A percentile compares a stretch with the other conserved stretches of the same genome.
Conservation (phyloP, 2,888 invertebrate species). For the Endotricha flammealis region DNA sequence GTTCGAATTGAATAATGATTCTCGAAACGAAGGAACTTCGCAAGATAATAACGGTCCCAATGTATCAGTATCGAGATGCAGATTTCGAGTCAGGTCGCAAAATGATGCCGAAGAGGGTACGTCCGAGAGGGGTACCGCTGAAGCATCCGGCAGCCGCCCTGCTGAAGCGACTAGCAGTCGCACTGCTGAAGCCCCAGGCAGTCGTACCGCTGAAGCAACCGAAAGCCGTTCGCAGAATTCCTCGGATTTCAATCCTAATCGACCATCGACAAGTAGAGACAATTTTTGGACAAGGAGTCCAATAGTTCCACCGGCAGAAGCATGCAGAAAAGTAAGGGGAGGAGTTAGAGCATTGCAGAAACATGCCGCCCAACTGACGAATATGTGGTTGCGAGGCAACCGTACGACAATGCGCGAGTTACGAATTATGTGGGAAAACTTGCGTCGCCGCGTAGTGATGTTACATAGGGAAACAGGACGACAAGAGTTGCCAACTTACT, state of each 20-base stretch:
- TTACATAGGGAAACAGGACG: slow-evolving; percentile 69
- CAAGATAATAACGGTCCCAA: slow-evolving; percentile 37
- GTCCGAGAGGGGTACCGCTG: slow-evolving; percentile 8
- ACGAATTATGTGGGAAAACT: slow-evolving; percentile 80
- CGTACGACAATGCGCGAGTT: slow-evolving; percentile 75
- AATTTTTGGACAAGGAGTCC: slow-evolving; percentile 51
- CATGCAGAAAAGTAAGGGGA: slow-evolving; percentile 55
- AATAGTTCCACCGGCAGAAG: slow-evolving; percentile 51
- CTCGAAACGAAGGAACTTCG: slow-evolving; percentile 23
- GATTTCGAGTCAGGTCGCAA: slow-evolving; percentile 58
- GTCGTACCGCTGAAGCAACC: slow-evolving; percentile 8
- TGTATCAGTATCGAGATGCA: slow-evolving; percentile 41
- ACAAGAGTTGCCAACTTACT: slow-evolving; percentile 55
- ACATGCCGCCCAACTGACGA: slow-evolving; percentile 53
- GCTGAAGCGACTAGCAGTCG: slow-evolving; percentile 17
- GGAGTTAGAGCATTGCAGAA: slow-evolving; percentile 58
- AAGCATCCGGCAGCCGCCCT: slow-evolving; percentile 18
- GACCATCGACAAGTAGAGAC: slow-evolving; percentile 8
- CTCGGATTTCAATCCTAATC: slow-evolving; percentile 27
- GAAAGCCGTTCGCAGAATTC: slow-evolving; percentile 22
- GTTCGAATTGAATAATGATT: slow-evolving; percentile 43
- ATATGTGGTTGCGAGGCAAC: slow-evolving; percentile 62
- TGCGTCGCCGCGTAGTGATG: slow-evolving; percentile 77
- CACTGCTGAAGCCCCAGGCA: slow-evolving; percentile 21
- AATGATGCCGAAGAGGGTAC: slow-evolving; percentile 26